These are phyloP conservation scores for Hetaerina titia DNA, from an alignment of 2,888 invertebrate species.

Conservation along the genomic window DNA sequence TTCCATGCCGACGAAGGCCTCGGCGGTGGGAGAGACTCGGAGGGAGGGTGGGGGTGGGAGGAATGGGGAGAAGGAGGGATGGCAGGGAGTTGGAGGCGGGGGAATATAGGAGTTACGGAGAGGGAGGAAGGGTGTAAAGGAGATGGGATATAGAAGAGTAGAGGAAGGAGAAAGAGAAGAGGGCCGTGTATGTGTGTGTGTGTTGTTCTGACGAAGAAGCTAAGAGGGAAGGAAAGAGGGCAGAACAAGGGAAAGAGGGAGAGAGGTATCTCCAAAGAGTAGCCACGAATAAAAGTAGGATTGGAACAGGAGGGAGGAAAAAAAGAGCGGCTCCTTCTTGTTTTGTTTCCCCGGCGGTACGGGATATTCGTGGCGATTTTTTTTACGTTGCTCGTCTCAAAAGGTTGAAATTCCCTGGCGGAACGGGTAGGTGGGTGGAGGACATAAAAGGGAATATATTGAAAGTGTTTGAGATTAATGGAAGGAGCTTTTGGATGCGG, in stretches of 20 bases:
- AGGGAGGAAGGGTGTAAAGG: background rate
- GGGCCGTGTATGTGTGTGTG: background rate
- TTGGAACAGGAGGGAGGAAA: background rate
- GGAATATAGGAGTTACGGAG: background rate
- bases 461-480: background rate
- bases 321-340: background rate
- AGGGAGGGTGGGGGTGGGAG: background rate
- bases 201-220: background rate
- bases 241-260: background rate
- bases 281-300: background rate
- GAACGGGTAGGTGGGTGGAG: background rate
- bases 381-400: background rate
- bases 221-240: background rate
- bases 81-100: background rate
- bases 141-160: background rate
- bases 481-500: constrained; percentile 1
- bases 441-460: background rate
- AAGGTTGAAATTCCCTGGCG: constrained; percentile 17
- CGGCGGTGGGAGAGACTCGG: background rate
- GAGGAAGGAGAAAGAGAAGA: background rate
- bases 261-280: background rate
- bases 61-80: background rate
- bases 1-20: constrained; percentile 34
- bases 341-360: background rate
- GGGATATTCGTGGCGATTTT: background rate